Percentiles rank a stretch among this genome's conserved stretches.
These are phyloP conservation scores for Xestia xanthographa DNA, from an alignment of 2,888 invertebrate genomes.

Conservation along the genomic window DNA sequence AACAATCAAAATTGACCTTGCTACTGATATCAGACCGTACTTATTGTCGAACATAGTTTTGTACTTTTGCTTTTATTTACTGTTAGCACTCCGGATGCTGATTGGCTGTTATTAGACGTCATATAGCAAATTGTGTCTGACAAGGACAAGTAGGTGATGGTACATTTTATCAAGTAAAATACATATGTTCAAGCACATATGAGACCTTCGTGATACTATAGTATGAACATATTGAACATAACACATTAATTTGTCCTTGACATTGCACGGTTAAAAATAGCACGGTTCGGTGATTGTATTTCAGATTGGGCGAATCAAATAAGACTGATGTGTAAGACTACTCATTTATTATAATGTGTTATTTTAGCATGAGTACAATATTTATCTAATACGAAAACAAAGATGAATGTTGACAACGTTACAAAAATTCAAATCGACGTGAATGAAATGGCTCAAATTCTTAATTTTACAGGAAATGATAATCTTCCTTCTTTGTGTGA, in stretches of 20 bases:
- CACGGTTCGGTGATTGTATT: neutral
- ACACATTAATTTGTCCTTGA: slow-evolving; percentile 1
- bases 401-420: neutral
- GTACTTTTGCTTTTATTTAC: neutral
- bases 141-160: neutral
- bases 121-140: neutral
- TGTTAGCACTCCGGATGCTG: neutral
- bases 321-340: neutral
- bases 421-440: neutral
- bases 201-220: neutral
- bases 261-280: neutral
- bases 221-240: no score
- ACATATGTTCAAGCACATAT: no score
- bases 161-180: no score
- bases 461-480: slow-evolving; percentile 63
- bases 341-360: neutral
- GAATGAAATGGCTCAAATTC: neutral
- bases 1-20: neutral
- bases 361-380: neutral
- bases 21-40: neutral
- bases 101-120: neutral
- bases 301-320: slow-evolving; percentile 5
- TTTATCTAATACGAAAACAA: neutral
- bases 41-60: neutral
- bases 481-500: slow-evolving; percentile 66